Base-by-base conservation (phyloP, 2,888 invertebrate genomes). In the Papilio gigon region DNA sequence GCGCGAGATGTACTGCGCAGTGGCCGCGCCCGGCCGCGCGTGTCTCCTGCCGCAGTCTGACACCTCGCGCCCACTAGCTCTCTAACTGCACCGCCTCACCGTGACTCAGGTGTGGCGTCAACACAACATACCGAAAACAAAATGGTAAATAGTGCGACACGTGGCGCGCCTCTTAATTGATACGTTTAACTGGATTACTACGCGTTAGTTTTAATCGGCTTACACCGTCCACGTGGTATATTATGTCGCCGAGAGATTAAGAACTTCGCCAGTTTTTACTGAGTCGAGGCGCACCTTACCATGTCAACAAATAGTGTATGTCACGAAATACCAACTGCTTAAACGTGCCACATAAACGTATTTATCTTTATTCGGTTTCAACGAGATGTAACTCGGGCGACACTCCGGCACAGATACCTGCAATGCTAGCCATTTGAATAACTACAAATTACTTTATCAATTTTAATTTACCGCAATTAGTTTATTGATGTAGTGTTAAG, bases 71-170 rank as follows among this genome's bases (percentile, higher is more conserved):
- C 17, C 17, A 0, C 30, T 56, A 8, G 20, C 30, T 12, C 8
- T 35, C n/a, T 58, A 58, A 65, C 14, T 58, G 3, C n/a, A n/a
- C 14, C 27, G 9, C 27, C n/a, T 47, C n/a, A 12, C 37, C 6
- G 22, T 58, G 65, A 65, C 14, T 58, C 17, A 40, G 27, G 1
- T 30, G 9, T 33, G 20, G 58, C n/a, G 58, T 58, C 33, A 58
- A 44, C 58, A 58, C 33, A 58, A 65, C 30, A 58, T 42, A 65
- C 44, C 42, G 11, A 22, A 65, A 65, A 58, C 44, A 22, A 65
- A 56, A 65, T 65, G 58, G 58, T 42, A 65, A 65, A 58, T 65
- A 58, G 25, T 3, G 30, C 17, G 27, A 9, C 65, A 65, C 65
- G 65, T 65, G 65, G 42, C 58, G 65, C 60, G 37, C n/a, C 9